Conservation (phyloP, 2,113 vertebrate genomes). For the Xyliphius kryptos region DNA sequence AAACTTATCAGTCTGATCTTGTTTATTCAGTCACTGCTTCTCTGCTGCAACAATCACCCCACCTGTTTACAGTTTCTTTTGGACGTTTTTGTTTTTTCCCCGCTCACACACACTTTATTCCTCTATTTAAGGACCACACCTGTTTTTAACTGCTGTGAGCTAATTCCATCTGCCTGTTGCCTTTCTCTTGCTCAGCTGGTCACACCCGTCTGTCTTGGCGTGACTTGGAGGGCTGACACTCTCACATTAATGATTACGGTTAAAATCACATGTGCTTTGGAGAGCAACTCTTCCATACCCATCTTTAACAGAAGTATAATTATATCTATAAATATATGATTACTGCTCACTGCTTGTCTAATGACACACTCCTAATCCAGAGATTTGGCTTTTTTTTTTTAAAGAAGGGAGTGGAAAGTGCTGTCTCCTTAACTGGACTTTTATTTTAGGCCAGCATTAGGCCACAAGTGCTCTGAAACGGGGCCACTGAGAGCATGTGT, state of each 20-base stretch:
- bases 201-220: constrained; percentile 54
- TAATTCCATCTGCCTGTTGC: too few relatives aligned
- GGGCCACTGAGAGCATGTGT: constrained; percentile 16
- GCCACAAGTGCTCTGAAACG: constrained; percentile 14
- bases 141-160: constrained; percentile 54
- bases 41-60: background rate
- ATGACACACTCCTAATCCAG: constrained; percentile 22
- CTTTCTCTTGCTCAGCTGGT: constrained; percentile 54
- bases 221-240: constrained; percentile 11
- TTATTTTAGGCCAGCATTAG: constrained; percentile 14
- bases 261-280: too few relatives aligned
- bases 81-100: background rate
- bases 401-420: constrained; percentile 21
- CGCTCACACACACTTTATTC: constrained; percentile 24
- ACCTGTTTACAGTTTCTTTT: constrained; percentile 5
- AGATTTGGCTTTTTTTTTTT: constrained; percentile 7
- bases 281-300: constrained; percentile 6
- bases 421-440: constrained; percentile 1
- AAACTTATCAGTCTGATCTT: background rate
- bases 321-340: constrained; percentile 21
- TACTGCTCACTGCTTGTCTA: constrained; percentile 20
- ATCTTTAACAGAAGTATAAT: constrained; percentile 23
- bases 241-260: constrained; percentile 23
- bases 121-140: constrained; percentile 56
- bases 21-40: background rate